phyloP scores from a whole-genome alignment of 1,140 invertebrate genomes.

The Aphis craccivora region DNA sequence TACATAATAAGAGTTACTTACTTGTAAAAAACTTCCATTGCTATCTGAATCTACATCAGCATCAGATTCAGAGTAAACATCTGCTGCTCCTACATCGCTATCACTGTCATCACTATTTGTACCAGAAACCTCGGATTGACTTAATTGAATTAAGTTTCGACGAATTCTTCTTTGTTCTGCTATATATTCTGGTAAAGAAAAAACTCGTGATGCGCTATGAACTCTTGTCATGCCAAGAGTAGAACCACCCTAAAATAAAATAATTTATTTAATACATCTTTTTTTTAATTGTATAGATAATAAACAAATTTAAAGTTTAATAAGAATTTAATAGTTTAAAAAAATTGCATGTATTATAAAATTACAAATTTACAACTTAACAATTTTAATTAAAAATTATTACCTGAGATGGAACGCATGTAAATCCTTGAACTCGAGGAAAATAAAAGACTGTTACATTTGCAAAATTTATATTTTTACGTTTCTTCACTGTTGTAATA shows the following conservation, averaged over 20 bases:
- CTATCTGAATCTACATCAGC: conserved; percentile 83
- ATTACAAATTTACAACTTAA: background rate
- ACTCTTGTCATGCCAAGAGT: conserved; percentile 93
- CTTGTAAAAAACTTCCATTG: conserved; percentile 86
- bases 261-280: background rate
- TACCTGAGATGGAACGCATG: conserved; percentile 92
- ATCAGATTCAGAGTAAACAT: conserved; percentile 73
- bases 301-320: conserved; percentile 23
- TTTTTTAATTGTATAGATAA: background rate
- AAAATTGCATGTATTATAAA: background rate
- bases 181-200: conserved; percentile 83
- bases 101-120: conserved; percentile 63
- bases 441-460: conserved; percentile 96
- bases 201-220: conserved; percentile 80
- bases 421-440: conserved; percentile 93
- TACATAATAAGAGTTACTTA: conserved; percentile 54
- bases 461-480: conserved; percentile 85
- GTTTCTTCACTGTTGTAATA: conserved; percentile 67
- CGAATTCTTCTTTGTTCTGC: conserved; percentile 86
- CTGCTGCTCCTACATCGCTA: conserved; percentile 61
- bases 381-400: conserved; percentile 58
- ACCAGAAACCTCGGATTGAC: conserved; percentile 68
- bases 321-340: background rate
- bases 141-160: conserved; percentile 79
- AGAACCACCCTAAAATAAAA: conserved; percentile 77